Conservation (phyloP, 92 coral and sea anemone species). For the Diadumene lineata region DNA sequence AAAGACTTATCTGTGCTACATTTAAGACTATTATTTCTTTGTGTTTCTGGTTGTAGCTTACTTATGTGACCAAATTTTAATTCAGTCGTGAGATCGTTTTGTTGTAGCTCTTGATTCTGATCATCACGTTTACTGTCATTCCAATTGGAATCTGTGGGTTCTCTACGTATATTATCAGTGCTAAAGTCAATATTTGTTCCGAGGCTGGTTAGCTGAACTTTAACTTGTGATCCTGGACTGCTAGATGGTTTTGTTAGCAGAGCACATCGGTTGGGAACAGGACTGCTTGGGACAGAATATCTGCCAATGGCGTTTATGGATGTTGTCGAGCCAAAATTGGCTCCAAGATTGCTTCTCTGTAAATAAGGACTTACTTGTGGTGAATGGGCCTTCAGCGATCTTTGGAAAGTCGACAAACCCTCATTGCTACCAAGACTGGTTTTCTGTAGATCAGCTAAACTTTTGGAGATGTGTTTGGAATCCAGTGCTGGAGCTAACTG, state of each 20-base stretch:
- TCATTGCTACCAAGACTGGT: neutral
- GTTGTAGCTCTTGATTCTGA: no score
- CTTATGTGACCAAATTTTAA: neutral
- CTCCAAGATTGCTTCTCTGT: neutral
- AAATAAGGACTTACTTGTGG: slow-evolving; percentile 6
- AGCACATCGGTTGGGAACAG: neutral
- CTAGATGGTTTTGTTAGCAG: neutral
- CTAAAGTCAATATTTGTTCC: neutral
- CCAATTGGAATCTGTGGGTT: neutral
- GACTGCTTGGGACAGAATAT: slow-evolving; percentile 18
- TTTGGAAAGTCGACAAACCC: slow-evolving; percentile 1
- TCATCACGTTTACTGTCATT: no score
- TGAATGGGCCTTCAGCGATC: neutral
- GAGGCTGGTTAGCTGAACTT: neutral
- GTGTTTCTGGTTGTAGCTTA: slow-evolving; percentile 2
- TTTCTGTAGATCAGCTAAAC: neutral
- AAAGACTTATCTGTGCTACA: no score
- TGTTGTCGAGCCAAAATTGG: neutral
- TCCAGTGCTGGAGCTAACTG: neutral
- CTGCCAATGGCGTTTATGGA: slow-evolving; percentile 19
- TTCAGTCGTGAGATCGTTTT: neutral
- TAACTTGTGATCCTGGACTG: neutral
- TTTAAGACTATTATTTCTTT: neutral
- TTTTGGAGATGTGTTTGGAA: neutral
- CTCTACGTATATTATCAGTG: neutral